Evolutionary conservation across 1,140 invertebrate genomes (phyloP), one percentile per base, ranked within the genome.

Genomic region (Mizuhopecten yessoensis): DNA sequence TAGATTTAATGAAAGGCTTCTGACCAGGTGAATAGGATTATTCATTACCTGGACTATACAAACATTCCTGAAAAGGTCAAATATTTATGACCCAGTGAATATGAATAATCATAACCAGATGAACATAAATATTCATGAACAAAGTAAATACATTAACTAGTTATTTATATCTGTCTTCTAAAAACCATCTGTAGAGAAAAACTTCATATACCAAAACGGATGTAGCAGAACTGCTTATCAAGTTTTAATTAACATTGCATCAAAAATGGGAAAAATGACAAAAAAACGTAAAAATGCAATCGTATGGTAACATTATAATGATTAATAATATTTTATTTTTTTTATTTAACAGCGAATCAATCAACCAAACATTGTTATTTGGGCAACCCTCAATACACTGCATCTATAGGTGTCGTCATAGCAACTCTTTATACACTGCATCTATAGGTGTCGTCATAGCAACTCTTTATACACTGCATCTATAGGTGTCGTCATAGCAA

Each of bases 211-310:
- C 57, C 23, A 75, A 75, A 75, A 75, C 5, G 5, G n/a, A 75
- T n/a, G n/a, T 29, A 3, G 29, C 57, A 29, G 57, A 13, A n/a
- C n/a, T 29, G 23, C 57, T 75, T 29, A 29, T 75, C 57, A 75
- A 9, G 29, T 17, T 75, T 75, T 75, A 17, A 29, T 7, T 29
- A 29, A 75, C 57, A 75, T 75, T 75, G 57, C 57, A 75, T 75
- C 57, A 75, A 75, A 39, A 75, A 75, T 75, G 57, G 57, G 57
- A 17, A 29, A 57, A 75, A 75, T 75, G 57, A 75, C 57, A 23
- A 75, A 75, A 39, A 45, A 75, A 75, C 57, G 29, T 29, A 75
- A 75, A 75, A 75, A 75, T 75, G 57, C 29, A 17, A 75, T 75
- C n/a, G 57, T 75, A 75, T 75, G 57, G 17, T 75, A 75, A 75